Percentiles rank a stretch among this genome's conserved stretches.
Evolutionary conservation across 2,113 vertebrate species (phyloP).

Genomic region (Talpa occidentalis): DNA sequence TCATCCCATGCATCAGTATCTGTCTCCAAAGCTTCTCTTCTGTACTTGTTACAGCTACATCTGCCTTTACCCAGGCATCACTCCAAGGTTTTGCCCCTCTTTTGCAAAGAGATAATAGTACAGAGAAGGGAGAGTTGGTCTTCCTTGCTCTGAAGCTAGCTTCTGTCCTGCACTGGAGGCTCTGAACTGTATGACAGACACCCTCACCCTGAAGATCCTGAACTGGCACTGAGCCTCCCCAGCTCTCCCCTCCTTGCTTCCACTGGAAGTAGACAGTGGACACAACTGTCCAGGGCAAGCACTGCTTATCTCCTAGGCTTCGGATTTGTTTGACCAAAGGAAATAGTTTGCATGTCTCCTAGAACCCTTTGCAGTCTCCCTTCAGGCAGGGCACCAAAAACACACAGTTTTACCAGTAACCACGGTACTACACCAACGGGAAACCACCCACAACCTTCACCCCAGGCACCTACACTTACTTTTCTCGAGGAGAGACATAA

Average conservation of each 20-base stretch:
- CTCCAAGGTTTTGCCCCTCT: not conserved
- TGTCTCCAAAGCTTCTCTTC: not conserved
- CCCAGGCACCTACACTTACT: not conserved
- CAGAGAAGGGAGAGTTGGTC: not conserved
- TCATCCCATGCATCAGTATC: not conserved
- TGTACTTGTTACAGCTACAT: not conserved
- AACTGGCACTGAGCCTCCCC: not conserved
- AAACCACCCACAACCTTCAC: not conserved
- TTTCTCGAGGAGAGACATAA: not conserved
- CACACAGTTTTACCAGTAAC: fast-evolving
- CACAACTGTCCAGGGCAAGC: not conserved
- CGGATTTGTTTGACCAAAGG: not conserved
- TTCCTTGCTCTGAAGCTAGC: not conserved
- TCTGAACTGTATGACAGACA: not conserved
- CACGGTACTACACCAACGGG: not conserved
- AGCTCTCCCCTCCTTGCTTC: not conserved
- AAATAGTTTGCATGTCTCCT: not conserved
- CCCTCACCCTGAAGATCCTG: not conserved
- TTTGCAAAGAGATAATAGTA: not conserved
- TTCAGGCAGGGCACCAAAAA: not conserved
- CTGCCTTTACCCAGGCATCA: not conserved
- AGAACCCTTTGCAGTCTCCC: not conserved
- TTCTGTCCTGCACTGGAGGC: not conserved
- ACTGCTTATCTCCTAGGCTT: not conserved
- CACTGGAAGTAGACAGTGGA: too few relatives aligned